Conservation (phyloP, 2,797 vertebrate species). For the Lagocephalus sceleratus region DNA sequence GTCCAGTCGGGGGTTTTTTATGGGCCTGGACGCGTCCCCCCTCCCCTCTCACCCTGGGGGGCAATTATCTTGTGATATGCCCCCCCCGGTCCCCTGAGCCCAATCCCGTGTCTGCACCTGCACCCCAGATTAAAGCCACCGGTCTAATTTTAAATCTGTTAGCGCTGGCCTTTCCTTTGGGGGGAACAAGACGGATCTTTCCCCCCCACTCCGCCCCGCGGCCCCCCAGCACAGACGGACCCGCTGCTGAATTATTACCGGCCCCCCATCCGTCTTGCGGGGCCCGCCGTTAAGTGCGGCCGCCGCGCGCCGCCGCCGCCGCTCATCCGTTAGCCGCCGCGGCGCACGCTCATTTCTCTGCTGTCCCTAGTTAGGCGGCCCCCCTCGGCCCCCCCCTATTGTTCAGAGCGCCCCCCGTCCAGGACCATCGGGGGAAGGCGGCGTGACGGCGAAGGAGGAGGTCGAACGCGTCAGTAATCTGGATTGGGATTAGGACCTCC, state of each 20-base stretch:
- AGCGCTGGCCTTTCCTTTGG: conserved; percentile 66
- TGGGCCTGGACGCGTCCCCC: conserved; percentile 14
- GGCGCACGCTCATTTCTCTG: conserved; percentile 55
- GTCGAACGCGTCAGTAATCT: too few species aligned
- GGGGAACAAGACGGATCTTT: conserved; percentile 72
- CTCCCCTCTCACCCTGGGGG: conserved; percentile 59
- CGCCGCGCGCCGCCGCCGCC: neutral
- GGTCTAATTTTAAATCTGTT: conserved; percentile 79
- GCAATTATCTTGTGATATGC: conserved; percentile 60
- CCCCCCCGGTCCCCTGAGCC: conserved; percentile 69
- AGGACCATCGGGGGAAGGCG: too few species aligned
- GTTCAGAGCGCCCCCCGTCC: conserved; percentile 1
- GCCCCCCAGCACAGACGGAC: conserved; percentile 40
- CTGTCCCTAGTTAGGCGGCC: conserved; percentile 54
- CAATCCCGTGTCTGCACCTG: conserved; percentile 73
- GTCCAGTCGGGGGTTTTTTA: conserved; percentile 23
- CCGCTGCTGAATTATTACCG: conserved; percentile 74
- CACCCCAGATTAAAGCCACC: conserved; percentile 76
- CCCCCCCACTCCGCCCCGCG: conserved; percentile 37
- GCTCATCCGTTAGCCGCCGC: conserved; percentile 30
- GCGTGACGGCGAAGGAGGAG: too few species aligned
- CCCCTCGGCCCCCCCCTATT: conserved; percentile 14
- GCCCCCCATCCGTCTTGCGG: conserved; percentile 65
- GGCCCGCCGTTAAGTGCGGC: conserved; percentile 43
- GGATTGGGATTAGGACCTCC: too few species aligned